phyloP scores from a whole-genome alignment of 2,113 vertebrate genomes.

The Carollia perspicillata region DNA sequence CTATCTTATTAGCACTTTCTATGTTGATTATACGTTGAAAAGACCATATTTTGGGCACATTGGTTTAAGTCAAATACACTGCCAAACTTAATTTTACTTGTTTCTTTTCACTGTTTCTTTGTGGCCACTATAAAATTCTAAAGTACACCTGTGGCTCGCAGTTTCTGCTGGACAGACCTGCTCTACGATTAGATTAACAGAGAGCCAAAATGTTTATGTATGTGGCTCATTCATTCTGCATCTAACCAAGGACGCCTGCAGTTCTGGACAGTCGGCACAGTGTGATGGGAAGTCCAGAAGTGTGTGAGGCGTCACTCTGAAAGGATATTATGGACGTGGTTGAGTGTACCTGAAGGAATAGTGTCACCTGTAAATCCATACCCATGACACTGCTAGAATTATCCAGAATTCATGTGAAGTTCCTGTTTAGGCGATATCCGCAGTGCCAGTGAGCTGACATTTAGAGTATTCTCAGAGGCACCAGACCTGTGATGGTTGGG shows the following conservation, averaged over 20 bases:
- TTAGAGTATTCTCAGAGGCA: not conserved
- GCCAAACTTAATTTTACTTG: not conserved
- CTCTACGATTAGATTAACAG: not conserved
- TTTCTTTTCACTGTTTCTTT: not conserved
- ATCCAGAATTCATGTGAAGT: not conserved
- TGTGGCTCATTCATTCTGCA: fast-evolving
- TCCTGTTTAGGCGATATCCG: not conserved
- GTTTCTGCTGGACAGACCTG: not conserved
- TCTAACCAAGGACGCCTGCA: no score
- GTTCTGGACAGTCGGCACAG: no score
- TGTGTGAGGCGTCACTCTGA: not conserved
- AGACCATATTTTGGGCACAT: not conserved
- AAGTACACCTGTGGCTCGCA: not conserved
- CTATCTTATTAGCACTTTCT: not conserved
- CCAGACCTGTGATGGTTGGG: not conserved
- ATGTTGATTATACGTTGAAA: not conserved
- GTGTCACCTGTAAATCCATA: not conserved
- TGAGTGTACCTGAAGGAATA: no score
- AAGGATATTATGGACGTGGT: not conserved
- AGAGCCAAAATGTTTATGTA: not conserved
- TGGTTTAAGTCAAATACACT: not conserved
- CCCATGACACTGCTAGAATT: not conserved
- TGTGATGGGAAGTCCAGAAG: not conserved
- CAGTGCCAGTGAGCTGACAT: not conserved
- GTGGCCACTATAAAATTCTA: not conserved